Percentiles rank a stretch among this genome's conserved stretches.
phyloP scores from a whole-genome alignment of 1,140 invertebrate genomes.

The Drosophila trapezifrons region DNA sequence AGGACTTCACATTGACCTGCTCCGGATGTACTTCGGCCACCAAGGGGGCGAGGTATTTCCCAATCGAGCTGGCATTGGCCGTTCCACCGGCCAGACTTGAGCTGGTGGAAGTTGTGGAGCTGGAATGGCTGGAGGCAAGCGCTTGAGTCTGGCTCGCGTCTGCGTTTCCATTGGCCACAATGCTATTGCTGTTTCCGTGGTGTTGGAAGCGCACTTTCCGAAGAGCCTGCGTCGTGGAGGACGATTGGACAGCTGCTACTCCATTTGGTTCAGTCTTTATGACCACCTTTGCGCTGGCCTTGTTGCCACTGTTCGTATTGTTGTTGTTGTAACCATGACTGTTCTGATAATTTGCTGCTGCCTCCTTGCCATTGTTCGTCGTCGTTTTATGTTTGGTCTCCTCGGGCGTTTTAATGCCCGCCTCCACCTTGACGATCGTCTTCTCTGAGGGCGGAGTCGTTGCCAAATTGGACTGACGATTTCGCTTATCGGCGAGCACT shows the following conservation, averaged over 20 bases:
- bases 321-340: constrained; percentile 49
- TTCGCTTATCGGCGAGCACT: constrained; percentile 71
- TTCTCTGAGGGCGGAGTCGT: constrained; percentile 49
- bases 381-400: constrained; percentile 45
- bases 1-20: constrained; percentile 82
- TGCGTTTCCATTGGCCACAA: constrained; percentile 32
- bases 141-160: constrained; percentile 34
- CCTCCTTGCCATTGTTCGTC: constrained; percentile 51
- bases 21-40: constrained; percentile 84
- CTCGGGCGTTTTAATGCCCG: constrained; percentile 38
- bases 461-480: constrained; percentile 56
- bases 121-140: constrained; percentile 28
- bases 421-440: constrained; percentile 60
- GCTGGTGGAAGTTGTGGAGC: constrained; percentile 38
- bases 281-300: constrained; percentile 33
- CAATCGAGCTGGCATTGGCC: constrained; percentile 64
- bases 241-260: constrained; percentile 11
- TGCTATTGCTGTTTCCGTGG: constrained; percentile 44
- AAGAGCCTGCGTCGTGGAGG: constrained; percentile 59
- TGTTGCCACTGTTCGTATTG: constrained; percentile 35
- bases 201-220: constrained; percentile 75
- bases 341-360: constrained; percentile 34
- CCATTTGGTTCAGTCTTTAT: constrained; percentile 71
- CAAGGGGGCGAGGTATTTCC: constrained; percentile 83
- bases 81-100: constrained; percentile 67